phyloP scores from a whole-genome alignment of 1,140 invertebrate species.

The Drosophila auraria region DNA sequence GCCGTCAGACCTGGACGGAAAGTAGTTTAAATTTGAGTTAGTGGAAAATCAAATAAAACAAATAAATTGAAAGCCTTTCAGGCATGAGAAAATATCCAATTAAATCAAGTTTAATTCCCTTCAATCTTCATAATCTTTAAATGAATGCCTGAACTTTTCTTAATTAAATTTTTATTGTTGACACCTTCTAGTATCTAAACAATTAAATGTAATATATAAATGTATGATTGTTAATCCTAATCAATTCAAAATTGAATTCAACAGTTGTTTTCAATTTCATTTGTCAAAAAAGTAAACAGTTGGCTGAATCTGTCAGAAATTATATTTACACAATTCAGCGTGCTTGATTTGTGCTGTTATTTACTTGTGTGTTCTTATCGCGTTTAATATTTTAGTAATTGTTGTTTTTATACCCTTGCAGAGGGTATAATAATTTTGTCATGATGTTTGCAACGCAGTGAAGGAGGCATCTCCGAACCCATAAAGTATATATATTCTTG shows the following conservation, averaged over 20 bases:
- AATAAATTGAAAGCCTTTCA: neutral
- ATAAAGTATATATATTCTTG: no score
- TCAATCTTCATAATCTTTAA: neutral
- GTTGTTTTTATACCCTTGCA: no score
- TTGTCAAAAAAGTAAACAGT: constrained; percentile 18
- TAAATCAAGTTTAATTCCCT: no score
- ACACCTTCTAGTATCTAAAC: neutral
- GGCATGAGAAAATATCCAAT: neutral
- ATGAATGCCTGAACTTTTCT: neutral
- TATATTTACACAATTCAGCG: neutral
- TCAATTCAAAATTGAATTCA: constrained; percentile 11
- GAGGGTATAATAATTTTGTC: no score
- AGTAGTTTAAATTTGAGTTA: neutral
- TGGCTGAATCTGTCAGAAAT: constrained; percentile 16
- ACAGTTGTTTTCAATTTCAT: constrained; percentile 7
- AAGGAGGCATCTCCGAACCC: no score
- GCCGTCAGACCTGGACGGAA: constrained; percentile 44
- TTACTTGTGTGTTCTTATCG: neutral
- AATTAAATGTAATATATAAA: constrained; percentile 8
- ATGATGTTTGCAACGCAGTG: no score
- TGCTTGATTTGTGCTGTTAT: neutral
- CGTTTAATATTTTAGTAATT: neutral
- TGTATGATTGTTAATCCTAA: neutral
- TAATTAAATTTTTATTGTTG: neutral
- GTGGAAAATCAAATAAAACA: neutral